phyloP scores from a whole-genome alignment of 2,113 vertebrate species.

The Nerophis lumbriciformis region DNA sequence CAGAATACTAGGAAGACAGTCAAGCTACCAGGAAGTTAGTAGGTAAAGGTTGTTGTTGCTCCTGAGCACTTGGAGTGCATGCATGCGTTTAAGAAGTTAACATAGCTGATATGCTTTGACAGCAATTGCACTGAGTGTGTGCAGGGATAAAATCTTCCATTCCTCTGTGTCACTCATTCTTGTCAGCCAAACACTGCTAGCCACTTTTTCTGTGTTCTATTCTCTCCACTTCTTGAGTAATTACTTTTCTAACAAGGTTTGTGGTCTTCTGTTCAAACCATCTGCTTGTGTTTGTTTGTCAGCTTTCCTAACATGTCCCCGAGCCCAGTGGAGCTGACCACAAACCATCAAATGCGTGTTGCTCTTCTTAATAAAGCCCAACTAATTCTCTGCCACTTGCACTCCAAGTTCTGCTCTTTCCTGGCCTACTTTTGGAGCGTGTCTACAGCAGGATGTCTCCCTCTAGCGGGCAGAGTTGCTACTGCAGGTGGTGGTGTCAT shows the following conservation, averaged over 20 bases:
- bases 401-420: slow-evolving; percentile 39
- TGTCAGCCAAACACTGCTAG: not conserved
- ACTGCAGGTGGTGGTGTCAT: slow-evolving; percentile 52
- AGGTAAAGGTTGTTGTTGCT: slow-evolving; percentile 24
- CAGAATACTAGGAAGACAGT: too few relatives aligned
- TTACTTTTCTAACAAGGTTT: slow-evolving; percentile 4
- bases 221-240: slow-evolving; percentile 4
- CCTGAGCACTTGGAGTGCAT: slow-evolving; percentile 11
- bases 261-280: slow-evolving; percentile 39
- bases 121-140: slow-evolving; percentile 33
- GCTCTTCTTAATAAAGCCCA: slow-evolving; percentile 47
- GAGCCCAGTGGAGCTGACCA: slow-evolving; percentile 40
- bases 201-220: slow-evolving; percentile 4
- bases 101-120: too few relatives aligned
- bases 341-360: slow-evolving; percentile 52
- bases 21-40: too few relatives aligned
- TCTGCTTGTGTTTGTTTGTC: slow-evolving; percentile 60
- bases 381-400: slow-evolving; percentile 38
- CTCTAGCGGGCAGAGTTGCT: slow-evolving; percentile 42
- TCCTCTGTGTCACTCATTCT: slow-evolving; percentile 9
- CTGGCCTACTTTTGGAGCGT: slow-evolving; percentile 10
- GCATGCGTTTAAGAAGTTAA: slow-evolving; percentile 22
- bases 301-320: slow-evolving; percentile 26
- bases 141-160: slow-evolving; percentile 55
- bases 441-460: slow-evolving; percentile 30